phyloP scores from a whole-genome alignment of 2,113 vertebrate species.

The Eleginops maclovinus region DNA sequence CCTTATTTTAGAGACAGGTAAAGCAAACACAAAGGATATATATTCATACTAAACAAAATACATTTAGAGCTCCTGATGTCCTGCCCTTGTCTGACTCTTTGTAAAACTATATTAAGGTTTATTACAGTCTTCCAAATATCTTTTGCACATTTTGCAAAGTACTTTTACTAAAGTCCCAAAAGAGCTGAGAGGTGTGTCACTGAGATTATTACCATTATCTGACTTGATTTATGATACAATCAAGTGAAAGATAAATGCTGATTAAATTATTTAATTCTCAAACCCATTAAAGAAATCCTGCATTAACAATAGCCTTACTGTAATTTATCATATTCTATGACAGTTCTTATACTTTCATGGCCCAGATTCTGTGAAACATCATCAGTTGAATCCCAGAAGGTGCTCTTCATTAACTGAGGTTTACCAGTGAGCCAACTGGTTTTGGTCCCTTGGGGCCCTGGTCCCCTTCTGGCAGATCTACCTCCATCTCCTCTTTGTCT shows the following conservation, averaged over 20 bases:
- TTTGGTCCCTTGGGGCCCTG: constrained; percentile 61
- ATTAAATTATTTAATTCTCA: neutral
- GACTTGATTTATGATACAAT: neutral
- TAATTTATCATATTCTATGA: neutral
- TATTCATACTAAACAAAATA: no score
- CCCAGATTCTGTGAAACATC: constrained; percentile 36
- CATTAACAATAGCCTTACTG: neutral
- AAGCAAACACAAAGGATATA: no score
- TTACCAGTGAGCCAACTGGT: constrained; percentile 65
- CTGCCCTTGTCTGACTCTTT: no score
- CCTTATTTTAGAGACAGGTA: no score
- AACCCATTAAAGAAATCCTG: neutral
- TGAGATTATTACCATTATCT: neutral
- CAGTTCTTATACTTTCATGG: constrained; percentile 7
- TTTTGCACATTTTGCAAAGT: no score
- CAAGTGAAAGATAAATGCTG: neutral
- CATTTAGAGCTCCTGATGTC: no score
- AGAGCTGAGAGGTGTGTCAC: no score
- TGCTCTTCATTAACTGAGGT: constrained; percentile 68
- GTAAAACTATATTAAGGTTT: no score
- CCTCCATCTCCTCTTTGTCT: constrained; percentile 65
- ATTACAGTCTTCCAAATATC: no score
- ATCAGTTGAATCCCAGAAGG: constrained; percentile 60
- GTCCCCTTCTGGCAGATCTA: constrained; percentile 70
- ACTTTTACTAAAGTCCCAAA: no score